A percentile compares a stretch with the other conserved stretches of the same genome.
Evolutionary conservation across 2,797 vertebrate genomes (phyloP).

Genomic region (Rhinella marina): DNA sequence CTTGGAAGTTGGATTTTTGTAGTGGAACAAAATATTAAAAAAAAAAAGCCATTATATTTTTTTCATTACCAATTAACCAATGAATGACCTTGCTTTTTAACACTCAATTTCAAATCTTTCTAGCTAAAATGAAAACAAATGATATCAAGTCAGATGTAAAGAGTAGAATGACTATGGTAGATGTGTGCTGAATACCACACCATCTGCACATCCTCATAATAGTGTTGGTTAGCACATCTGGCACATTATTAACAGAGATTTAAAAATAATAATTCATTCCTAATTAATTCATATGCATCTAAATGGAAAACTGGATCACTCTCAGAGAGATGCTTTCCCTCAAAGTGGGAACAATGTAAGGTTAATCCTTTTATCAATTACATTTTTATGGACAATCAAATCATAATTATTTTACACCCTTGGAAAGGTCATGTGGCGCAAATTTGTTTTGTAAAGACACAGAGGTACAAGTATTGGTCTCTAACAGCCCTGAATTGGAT

Average conservation of each 20-base stretch:
- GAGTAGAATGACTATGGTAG: conserved; percentile 58
- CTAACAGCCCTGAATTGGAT: background rate
- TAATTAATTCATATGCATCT: conserved; percentile 61
- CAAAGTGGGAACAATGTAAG: conserved; percentile 40
- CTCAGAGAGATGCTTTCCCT: conserved; percentile 42
- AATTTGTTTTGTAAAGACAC: background rate
- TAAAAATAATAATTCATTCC: conserved; percentile 65
- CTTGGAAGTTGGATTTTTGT: background rate
- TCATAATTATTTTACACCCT: conserved; percentile 43
- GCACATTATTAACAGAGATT: conserved; percentile 56
- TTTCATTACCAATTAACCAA: conserved; percentile 52
- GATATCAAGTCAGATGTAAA: conserved; percentile 53
- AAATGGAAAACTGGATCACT: conserved; percentile 56
- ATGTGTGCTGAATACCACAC: conserved; percentile 27
- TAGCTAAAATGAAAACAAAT: conserved; percentile 60
- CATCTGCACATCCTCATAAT: conserved; percentile 63
- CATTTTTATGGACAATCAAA: conserved; percentile 54
- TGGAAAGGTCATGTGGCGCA: conserved; percentile 18
- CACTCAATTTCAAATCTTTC: conserved; percentile 61
- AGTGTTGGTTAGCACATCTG: conserved; percentile 56
- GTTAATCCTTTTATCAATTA: conserved; percentile 55
- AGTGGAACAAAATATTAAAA: background rate
- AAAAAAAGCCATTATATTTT: conserved; percentile 14
- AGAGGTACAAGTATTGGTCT: background rate
- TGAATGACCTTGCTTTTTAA: conserved; percentile 63